A percentile compares a stretch with the other conserved stretches of the same genome.
These are phyloP conservation scores for Entomobrya multifasciata DNA, from an alignment of 2,888 invertebrate species.

Conservation along the genomic window DNA sequence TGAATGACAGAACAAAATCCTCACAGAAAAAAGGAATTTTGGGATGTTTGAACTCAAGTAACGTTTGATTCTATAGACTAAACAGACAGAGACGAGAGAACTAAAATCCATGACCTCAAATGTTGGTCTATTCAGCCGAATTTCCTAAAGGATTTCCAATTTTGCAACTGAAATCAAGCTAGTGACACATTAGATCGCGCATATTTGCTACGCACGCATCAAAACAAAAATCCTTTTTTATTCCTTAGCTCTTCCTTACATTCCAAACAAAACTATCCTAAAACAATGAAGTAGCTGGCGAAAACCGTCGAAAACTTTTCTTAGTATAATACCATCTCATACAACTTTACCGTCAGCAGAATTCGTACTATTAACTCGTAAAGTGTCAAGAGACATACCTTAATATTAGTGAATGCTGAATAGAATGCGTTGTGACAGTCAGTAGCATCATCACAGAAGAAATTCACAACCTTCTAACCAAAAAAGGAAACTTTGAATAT, in stretches of 20 bases:
- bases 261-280: too few species aligned
- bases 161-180: too few species aligned
- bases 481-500: constrained; percentile 12
- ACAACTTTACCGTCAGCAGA: neutral
- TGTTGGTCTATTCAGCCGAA: neutral
- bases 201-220: too few species aligned
- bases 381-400: constrained; percentile 2
- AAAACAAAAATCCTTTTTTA: neutral
- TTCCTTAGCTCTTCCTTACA: neutral
- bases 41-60: neutral
- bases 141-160: neutral
- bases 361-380: neutral
- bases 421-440: constrained; percentile 42
- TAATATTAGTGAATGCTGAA: neutral
- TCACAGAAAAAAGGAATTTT: constrained; percentile 2
- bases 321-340: too few species aligned
- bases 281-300: too few species aligned
- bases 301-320: too few species aligned
- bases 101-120: constrained; percentile 9
- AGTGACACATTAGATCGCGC: too few species aligned
- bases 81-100: neutral
- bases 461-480: constrained; percentile 27
- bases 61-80: neutral
- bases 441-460: constrained; percentile 55
- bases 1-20: constrained; percentile 21